These are phyloP conservation scores for Oryzias melastigma DNA, from an alignment of 2,113 vertebrate species.

Conservation along the genomic window DNA sequence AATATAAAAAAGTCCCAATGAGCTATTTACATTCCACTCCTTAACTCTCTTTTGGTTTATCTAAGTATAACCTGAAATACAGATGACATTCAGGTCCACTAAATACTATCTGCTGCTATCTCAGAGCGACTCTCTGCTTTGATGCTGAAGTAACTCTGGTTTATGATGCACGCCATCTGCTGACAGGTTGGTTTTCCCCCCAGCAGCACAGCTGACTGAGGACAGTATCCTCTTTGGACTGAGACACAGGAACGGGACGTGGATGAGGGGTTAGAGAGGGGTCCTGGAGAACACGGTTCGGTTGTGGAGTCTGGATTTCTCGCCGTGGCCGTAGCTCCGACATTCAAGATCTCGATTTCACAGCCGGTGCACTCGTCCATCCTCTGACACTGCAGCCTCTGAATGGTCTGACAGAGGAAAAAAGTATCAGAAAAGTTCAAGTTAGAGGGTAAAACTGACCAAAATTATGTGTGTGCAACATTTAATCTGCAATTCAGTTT, in stretches of 20 bases:
- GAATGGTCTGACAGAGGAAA: slow-evolving; percentile 32
- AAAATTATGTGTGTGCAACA: too few species aligned
- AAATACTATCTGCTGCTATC: neutral
- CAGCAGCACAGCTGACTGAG: neutral
- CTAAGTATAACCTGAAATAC: slow-evolving; percentile 6
- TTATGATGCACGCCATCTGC: neutral
- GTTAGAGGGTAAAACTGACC: too few species aligned
- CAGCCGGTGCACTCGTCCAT: slow-evolving; percentile 62
- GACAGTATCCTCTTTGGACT: slow-evolving; percentile 9
- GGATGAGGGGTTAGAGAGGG: neutral
- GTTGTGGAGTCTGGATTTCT: neutral
- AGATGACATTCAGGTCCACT: neutral
- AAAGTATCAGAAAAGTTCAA: too few species aligned
- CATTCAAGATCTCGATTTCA: slow-evolving; percentile 55
- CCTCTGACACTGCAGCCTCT: slow-evolving; percentile 38
- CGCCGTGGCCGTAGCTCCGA: neutral
- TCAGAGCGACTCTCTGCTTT: neutral
- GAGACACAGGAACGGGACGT: neutral
- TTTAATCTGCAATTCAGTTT: too few species aligned
- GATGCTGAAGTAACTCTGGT: slow-evolving; percentile 24
- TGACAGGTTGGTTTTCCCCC: neutral
- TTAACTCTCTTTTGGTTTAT: neutral
- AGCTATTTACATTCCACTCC: too few species aligned
- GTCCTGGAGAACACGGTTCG: neutral
- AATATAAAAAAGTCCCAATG: too few species aligned